Base-by-base conservation (phyloP, 1,140 invertebrate genomes). In the Tetramorium parvispinum region DNA sequence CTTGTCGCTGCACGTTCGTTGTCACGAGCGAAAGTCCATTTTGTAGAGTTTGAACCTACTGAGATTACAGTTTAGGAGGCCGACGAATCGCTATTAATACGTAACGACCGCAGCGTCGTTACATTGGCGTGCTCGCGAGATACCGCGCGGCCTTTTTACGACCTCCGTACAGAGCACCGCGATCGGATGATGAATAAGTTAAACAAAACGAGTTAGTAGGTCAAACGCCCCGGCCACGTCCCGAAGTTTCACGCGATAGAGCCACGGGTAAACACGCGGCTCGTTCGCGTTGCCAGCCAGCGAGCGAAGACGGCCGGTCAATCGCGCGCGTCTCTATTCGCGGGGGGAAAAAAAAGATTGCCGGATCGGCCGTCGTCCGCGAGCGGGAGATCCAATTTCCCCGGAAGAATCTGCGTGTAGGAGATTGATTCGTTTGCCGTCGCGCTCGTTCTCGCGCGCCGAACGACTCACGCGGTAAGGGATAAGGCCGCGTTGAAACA, bases 121-220 rank as follows among this genome's bases (percentile, higher is more conserved):
- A 55, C 24, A 40, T 37, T 24, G 63, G 40, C 46, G 53, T 40
- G 24, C 40, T 59, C 40, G 53, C 53, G 37, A 27, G 65, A 24
- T 32, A 46, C 79, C 46, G n/a, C 46, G n/a, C 40, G 49, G 24
- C 40, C 79, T 57, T 82, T 73, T 82, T 59, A 59, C 37, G 37
- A 82, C 40, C 79, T 24, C 32, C 37, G 24, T 43, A 40, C n/a
- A 4, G 11, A 24, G 32, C 57, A 11, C 18, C 76, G 7, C 65
- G 49, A 71, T 71, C 65, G 78, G 51, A 46, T 40, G 70, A 82
- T 83, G 68, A 83, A 83, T 83, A 83, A 83, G 53, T 75, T 83
- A 75, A 73, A 75, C 68, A 75, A 83, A 83, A 83, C 79, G 70
- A 83, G 79, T 83, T 83, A 83, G 79, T 83, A 83, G 79, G 68